A percentile compares a stretch with the other conserved stretches of the same genome.
These are phyloP conservation scores for Boloria euphrosyne DNA, from an alignment of 2,888 invertebrate genomes.

Conservation along the genomic window DNA sequence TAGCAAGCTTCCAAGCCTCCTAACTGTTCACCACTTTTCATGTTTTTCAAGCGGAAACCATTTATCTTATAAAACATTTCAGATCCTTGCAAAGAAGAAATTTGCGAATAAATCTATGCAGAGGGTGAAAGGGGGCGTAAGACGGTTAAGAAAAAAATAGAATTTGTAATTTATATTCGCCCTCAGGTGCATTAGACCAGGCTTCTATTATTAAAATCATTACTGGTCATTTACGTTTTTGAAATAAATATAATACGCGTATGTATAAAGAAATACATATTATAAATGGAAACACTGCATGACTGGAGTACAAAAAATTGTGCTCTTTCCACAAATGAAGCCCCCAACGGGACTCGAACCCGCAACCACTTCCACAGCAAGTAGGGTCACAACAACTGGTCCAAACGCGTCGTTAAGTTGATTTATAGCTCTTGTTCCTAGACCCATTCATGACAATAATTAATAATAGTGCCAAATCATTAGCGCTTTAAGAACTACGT, in stretches of 20 bases:
- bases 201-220: background rate
- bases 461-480: background rate
- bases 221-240: too few relatives aligned
- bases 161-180: constrained; percentile 76
- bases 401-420: too few relatives aligned
- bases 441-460: background rate
- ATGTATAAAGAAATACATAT: too few relatives aligned
- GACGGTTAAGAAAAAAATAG: constrained; percentile 66
- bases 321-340: too few relatives aligned
- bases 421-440: too few relatives aligned
- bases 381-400: too few relatives aligned
- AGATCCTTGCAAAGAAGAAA: constrained; percentile 50
- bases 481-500: background rate
- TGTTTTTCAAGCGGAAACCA: constrained; percentile 35
- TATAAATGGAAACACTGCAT: too few relatives aligned
- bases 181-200: constrained; percentile 60
- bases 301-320: too few relatives aligned
- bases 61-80: constrained; percentile 39
- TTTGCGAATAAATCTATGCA: constrained; percentile 67
- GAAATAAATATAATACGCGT: too few relatives aligned
- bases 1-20: constrained; percentile 27
- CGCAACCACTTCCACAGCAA: too few relatives aligned
- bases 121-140: constrained; percentile 47
- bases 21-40: constrained; percentile 36
- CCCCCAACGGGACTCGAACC: too few relatives aligned